A percentile compares a stretch with the other conserved stretches of the same genome.
phyloP scores from a whole-genome alignment of 2,113 vertebrate genomes.

The Pionites leucogaster region DNA sequence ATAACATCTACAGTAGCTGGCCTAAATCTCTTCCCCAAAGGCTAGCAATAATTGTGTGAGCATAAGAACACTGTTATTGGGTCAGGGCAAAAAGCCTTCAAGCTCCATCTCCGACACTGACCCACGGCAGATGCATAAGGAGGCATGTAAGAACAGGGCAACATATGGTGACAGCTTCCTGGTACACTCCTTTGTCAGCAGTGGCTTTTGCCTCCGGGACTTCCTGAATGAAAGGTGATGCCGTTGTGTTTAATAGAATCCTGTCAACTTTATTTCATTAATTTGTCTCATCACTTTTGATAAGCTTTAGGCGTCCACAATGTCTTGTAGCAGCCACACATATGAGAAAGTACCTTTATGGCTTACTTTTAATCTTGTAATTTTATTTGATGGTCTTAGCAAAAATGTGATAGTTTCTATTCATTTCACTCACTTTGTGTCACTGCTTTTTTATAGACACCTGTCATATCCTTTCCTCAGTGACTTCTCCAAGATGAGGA shows the following conservation, averaged over 20 bases:
- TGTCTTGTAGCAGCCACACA: background rate
- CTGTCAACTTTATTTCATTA: conserved; percentile 3
- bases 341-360: background rate
- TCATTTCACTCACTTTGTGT: background rate
- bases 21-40: background rate
- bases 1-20: background rate
- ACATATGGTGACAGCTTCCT: background rate
- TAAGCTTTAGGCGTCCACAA: background rate
- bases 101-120: background rate
- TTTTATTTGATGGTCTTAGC: background rate
- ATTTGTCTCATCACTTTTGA: background rate
- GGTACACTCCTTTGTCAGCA: background rate
- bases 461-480: background rate
- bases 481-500: background rate
- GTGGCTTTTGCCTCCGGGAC: background rate
- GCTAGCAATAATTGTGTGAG: conserved; percentile 13
- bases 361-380: background rate
- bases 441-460: background rate
- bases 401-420: background rate
- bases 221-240: background rate
- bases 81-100: conserved; percentile 9
- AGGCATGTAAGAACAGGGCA: background rate
- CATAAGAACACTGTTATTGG: background rate
- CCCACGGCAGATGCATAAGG: background rate
- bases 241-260: background rate